phyloP scores from a whole-genome alignment of 1,140 invertebrate genomes.

The Spodoptera frugiperda region DNA sequence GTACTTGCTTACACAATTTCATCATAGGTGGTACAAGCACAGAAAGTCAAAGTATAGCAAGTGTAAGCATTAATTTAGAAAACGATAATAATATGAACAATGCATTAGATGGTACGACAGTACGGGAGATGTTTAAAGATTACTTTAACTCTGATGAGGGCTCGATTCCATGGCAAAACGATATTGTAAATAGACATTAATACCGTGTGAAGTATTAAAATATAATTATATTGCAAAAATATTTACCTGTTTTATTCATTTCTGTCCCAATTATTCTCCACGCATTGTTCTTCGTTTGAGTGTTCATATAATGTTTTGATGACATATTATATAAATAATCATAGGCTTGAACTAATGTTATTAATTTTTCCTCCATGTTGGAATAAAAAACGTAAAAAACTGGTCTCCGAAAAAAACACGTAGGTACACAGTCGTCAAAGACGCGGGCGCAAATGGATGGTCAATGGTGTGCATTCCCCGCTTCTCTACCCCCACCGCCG shows the following conservation, averaged over 20 bases:
- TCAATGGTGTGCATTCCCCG: too few relatives aligned
- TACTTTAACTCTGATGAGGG: slow-evolving; percentile 4
- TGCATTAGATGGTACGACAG: not conserved
- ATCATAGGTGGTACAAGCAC: not conserved
- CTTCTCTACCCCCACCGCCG: too few relatives aligned
- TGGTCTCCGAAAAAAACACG: too few relatives aligned
- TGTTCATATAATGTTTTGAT: slow-evolving; percentile 15
- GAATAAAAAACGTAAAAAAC: too few relatives aligned
- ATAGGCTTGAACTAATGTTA: slow-evolving; percentile 12
- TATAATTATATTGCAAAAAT: not conserved
- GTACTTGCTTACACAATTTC: not conserved
- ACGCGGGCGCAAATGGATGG: too few relatives aligned
- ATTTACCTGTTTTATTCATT: not conserved
- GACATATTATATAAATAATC: slow-evolving; percentile 18
- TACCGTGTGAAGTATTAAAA: not conserved
- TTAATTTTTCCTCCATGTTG: slow-evolving; percentile 10
- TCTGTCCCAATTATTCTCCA: not conserved
- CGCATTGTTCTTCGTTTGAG: slow-evolving; percentile 14
- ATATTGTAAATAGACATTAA: slow-evolving; percentile 5
- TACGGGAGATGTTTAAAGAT: not conserved
- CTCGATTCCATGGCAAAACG: not conserved
- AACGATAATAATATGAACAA: slow-evolving; percentile 1
- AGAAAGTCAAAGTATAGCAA: not conserved
- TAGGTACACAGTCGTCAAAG: too few relatives aligned
- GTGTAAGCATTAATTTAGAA: not conserved